Base-by-base conservation (phyloP, 2,113 vertebrate genomes). In the Tylochromis polylepis region DNA sequence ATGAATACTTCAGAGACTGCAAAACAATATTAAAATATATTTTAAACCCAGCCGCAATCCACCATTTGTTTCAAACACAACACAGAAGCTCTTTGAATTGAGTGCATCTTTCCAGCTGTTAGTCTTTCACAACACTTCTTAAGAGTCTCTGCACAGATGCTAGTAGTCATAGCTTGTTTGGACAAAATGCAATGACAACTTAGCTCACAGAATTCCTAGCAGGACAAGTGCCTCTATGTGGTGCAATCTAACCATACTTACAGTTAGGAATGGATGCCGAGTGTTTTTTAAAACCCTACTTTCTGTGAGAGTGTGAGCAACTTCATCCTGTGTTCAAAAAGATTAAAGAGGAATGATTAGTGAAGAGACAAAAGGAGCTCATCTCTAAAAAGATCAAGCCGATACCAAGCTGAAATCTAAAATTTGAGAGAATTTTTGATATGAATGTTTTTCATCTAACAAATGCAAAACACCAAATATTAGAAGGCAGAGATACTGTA, bases 1-100 rank as follows among this genome's bases (percentile, higher is more conserved):
- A 99, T 85, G 98, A 98, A 93, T 99, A 99, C 96, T 99, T 99
- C 96, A 99, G 97, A 88, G 98, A 99, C 98, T 99, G 97, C 59
- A 94, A 97, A 93, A 90, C 94, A 96, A 94, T 87, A 53, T 1
- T 27, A 24, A 53, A 77, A 53, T 60, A 41, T 24, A 49, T 78
- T 8, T 58, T 82, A 62, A 49, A 77, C 70, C 57, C 7, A 72
- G 49, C 16, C 1, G 27, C 3, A 9, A 36, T 16, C 24, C 55
- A 51, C 15, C 31, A 43, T 24, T 60, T 34, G 8, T 46, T 22
- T 31, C 58, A 12, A 29, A 72, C 4, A 12, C 43, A 49, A 29
- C 43, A 49, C 43, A 51, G 27, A 75, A 51, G 10, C 72, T 31
- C 72, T 77, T 49, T 75, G 72, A 51, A 1, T 51, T 18, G 2